Evolutionary conservation across 2,113 vertebrate species (phyloP).

Genomic region (Bubo scandiacus): DNA sequence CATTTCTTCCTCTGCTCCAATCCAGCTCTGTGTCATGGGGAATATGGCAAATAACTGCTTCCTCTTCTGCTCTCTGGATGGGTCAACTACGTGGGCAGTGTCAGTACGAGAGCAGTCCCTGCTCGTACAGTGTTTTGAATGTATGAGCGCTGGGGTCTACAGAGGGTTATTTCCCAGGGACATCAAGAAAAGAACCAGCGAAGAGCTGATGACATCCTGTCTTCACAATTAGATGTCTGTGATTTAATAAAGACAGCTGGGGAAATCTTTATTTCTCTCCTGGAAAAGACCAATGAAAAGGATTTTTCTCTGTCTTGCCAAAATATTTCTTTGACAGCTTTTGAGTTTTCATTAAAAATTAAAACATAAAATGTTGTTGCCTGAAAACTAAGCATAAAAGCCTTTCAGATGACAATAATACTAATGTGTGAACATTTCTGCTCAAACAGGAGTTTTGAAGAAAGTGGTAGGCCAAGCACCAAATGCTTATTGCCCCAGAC

Average conservation of each 20-base stretch:
- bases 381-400: not conserved
- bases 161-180: not conserved
- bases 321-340: conserved; percentile 16
- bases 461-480: not conserved
- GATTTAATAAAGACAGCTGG: not conserved
- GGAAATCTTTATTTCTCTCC: not conserved
- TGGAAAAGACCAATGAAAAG: not conserved
- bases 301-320: not conserved
- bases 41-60: not conserved
- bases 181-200: not conserved
- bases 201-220: not conserved
- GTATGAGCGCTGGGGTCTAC: accelerated
- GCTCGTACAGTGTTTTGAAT: not conserved
- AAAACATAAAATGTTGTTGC: not conserved
- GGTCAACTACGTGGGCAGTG: not conserved
- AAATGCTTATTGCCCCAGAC: not conserved
- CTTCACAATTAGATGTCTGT: not conserved
- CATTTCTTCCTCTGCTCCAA: not conserved
- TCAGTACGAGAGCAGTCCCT: not conserved
- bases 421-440: not conserved
- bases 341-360: conserved; percentile 16
- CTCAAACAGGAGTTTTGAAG: not conserved
- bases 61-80: not conserved
- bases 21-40: not conserved
- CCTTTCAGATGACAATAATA: not conserved